Evolutionary conservation across 2,797 vertebrate species (phyloP).

Genomic region (Lepus townsendii): DNA sequence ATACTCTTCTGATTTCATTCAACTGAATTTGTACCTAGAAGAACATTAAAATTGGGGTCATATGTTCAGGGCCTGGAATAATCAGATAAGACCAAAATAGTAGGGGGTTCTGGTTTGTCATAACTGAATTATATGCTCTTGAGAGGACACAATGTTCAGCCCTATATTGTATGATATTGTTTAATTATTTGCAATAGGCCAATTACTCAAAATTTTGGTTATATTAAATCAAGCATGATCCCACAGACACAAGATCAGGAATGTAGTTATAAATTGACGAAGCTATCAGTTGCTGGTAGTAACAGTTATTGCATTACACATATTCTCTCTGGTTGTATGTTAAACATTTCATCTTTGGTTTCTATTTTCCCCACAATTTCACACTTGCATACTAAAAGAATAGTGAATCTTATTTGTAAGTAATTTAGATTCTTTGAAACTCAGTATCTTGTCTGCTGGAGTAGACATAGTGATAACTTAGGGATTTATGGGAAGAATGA

Average conservation of each 20-base stretch:
- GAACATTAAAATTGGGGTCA: conserved; percentile 47
- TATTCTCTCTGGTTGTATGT: conserved; percentile 37
- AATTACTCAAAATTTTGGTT: conserved; percentile 50
- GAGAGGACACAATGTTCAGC: conserved; percentile 44
- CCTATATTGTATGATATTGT: conserved; percentile 61
- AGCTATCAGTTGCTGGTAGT: conserved; percentile 44
- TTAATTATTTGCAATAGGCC: conserved; percentile 49
- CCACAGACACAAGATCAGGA: conserved; percentile 8
- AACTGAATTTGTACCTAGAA: conserved; percentile 45
- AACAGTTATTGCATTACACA: conserved; percentile 48
- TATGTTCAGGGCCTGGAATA: conserved; percentile 71
- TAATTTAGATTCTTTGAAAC: conserved; percentile 36
- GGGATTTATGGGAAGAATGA: conserved; percentile 9
- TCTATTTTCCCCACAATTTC: neutral
- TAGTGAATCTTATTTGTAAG: conserved; percentile 14
- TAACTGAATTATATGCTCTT: conserved; percentile 68
- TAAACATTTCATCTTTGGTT: conserved; percentile 26
- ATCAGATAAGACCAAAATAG: conserved; percentile 67
- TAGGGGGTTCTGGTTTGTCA: conserved; percentile 62
- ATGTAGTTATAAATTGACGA: neutral
- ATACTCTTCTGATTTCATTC: conserved; percentile 37
- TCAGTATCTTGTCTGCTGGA: neutral
- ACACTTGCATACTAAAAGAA: conserved; percentile 52
- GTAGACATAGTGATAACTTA: neutral
- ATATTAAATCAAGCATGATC: conserved; percentile 15